Evolutionary conservation across 2,888 invertebrate species (phyloP), one percentile per base, ranked within the genome.

Genomic region (Pantelozetes paolii): DNA sequence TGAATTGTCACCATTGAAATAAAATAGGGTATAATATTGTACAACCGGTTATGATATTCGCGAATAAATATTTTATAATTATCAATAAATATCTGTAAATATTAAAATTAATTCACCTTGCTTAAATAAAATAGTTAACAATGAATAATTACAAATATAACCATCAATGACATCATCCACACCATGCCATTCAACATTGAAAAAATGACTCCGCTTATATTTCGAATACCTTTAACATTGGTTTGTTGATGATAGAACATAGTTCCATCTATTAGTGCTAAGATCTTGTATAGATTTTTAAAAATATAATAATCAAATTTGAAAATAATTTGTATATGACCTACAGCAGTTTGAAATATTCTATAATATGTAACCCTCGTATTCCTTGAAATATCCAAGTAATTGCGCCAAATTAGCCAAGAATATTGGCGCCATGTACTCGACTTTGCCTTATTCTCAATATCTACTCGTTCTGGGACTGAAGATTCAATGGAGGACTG

Each of bases 1-100:
- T 97, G 96, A 0, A 93, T 92, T 48, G 94, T 80, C 0, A 92
- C 93, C 84, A 95, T 96, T 73, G 92, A 90, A 30, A 96, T 81
- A 83, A 93, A 96, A 82, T 95, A 96, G 0, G 94, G 89, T 79
- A 92, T 92, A 0, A 91, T 90, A 71, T 94, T 86, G 80, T 97
- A 96, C 87, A 96, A 90, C 50, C 93, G 92, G 80, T 91, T 92
- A 76, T 89, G 88, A 79, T 94, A 89, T 81, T 96, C 95, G 18
- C 94, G 85, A 77, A 94, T 85, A 82, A 95, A 94, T 76, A 95
- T 89, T 0, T 94, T 93, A 42, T 94, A 84, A 81, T 96, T 95
- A 0, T 89, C 86, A 79, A 92, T 92, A 82, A 96, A 94, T 54
- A 93, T 92, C 93, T 94, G 81, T 18, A 5, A 18, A 18, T 11